phyloP scores from a whole-genome alignment of 2,888 invertebrate genomes.

The Saturnia japonica region DNA sequence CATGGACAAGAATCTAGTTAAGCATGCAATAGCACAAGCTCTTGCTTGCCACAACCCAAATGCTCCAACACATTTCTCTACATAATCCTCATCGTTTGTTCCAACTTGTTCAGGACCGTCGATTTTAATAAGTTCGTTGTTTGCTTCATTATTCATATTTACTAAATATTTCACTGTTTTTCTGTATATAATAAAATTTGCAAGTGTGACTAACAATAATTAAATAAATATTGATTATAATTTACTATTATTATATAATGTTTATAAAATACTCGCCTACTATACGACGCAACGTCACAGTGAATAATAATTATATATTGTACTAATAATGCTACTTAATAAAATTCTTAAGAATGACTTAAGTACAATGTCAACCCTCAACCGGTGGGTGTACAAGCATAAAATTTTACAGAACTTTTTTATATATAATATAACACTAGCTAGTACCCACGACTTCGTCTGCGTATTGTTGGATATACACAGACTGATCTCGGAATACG shows the following conservation, averaged over 20 bases:
- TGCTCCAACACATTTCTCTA: constrained; percentile 53
- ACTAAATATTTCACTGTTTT: constrained; percentile 6
- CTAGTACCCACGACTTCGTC: too few species aligned
- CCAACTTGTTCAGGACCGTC: background rate
- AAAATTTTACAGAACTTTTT: too few species aligned
- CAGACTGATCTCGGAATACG: too few species aligned
- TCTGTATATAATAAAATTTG: constrained; percentile 21
- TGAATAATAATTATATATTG: background rate
- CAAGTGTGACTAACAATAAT: constrained; percentile 2
- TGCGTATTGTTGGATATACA: too few species aligned
- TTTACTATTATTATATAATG: background rate
- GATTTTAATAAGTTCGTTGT: constrained; percentile 21
- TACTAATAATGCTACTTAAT: background rate
- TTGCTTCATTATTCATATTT: constrained; percentile 33
- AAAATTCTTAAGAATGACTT: background rate
- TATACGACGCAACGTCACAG: background rate
- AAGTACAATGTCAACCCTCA: too few species aligned
- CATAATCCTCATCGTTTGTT: background rate
- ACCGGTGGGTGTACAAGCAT: too few species aligned
- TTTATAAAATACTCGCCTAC: background rate
- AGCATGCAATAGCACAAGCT: constrained; percentile 41
- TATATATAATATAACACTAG: too few species aligned
- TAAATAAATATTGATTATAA: background rate
- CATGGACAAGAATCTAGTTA: constrained; percentile 45
- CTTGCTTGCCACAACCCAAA: constrained; percentile 56